A percentile compares a stretch with the other conserved stretches of the same genome.
These are phyloP conservation scores for Cichlasoma orientale DNA, from an alignment of 2,797 vertebrate genomes.

Conservation along the genomic window DNA sequence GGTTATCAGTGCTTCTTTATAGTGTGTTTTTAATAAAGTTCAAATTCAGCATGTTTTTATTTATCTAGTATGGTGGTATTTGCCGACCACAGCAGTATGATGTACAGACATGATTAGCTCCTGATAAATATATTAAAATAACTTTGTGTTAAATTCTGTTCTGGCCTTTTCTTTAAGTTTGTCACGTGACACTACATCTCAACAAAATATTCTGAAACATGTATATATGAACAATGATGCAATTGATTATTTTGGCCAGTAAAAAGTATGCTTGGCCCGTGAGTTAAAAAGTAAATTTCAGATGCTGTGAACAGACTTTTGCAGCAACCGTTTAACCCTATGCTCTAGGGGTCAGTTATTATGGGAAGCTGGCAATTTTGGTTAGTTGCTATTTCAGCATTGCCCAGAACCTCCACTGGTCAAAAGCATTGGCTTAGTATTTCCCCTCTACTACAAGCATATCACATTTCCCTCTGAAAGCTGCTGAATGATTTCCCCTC, in stretches of 20 bases:
- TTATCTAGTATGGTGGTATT: background rate
- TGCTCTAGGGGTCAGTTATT: constrained; percentile 10
- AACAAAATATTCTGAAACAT: background rate
- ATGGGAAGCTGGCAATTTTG: constrained; percentile 21
- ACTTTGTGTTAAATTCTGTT: background rate
- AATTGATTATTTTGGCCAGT: background rate
- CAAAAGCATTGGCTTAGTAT: constrained; percentile 65
- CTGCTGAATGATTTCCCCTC: constrained; percentile 78
- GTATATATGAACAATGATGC: background rate
- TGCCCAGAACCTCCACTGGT: constrained; percentile 48
- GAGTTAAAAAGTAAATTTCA: background rate
- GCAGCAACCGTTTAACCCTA: background rate
- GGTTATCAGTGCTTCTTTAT: background rate
- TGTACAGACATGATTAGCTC: background rate
- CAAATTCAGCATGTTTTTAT: background rate
- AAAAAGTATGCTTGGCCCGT: background rate
- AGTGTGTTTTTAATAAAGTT: background rate
- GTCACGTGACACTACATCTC: background rate
- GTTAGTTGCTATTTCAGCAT: constrained; percentile 35
- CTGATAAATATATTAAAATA: background rate
- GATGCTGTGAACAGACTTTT: background rate
- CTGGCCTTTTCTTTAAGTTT: background rate
- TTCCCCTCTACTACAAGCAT: constrained; percentile 70
- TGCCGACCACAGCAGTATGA: background rate
- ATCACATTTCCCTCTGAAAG: constrained; percentile 73